These are phyloP conservation scores for Dicranocentrus wangi DNA, from an alignment of 2,888 invertebrate species.

Conservation along the genomic window DNA sequence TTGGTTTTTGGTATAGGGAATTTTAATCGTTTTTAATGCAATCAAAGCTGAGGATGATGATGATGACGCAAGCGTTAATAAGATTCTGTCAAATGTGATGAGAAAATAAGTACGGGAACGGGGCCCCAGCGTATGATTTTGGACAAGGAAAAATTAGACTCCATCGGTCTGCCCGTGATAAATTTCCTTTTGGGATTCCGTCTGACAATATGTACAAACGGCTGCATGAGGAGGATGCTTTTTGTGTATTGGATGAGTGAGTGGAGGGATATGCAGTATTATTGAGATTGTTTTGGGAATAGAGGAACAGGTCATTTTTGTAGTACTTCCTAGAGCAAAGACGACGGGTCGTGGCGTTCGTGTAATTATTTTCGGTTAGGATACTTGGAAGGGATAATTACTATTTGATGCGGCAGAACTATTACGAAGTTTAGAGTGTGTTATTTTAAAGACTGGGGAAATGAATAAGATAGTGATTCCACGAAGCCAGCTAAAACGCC, in stretches of 20 bases:
- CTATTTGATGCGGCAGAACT: too few species aligned
- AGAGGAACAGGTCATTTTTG: slow-evolving; percentile 29
- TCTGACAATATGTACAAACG: too few species aligned
- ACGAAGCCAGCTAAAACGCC: too few species aligned
- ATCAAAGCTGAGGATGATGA: slow-evolving; percentile 6
- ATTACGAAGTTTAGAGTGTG: too few species aligned
- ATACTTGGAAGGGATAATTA: too few species aligned
- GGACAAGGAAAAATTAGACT: slow-evolving; percentile 48
- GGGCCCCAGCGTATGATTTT: slow-evolving; percentile 7
- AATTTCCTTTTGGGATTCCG: slow-evolving; percentile 30
- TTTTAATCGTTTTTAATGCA: slow-evolving; percentile 34
- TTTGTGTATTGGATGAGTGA: neutral
- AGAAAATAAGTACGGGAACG: slow-evolving; percentile 51
- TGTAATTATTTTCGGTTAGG: too few species aligned
- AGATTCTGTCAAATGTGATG: slow-evolving; percentile 58
- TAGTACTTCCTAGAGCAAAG: neutral
- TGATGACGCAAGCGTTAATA: slow-evolving; percentile 38
- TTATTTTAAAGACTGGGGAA: too few species aligned
- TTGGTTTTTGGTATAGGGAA: too few species aligned
- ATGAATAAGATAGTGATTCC: too few species aligned
- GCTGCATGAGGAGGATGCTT: too few species aligned
- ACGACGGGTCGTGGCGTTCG: too few species aligned
- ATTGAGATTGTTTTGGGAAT: slow-evolving; percentile 14
- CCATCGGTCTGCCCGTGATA: slow-evolving; percentile 43
- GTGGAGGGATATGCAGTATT: too few species aligned